Evolutionary conservation across 2,888 invertebrate genomes (phyloP).

Genomic region (Odontocolon sp.): DNA sequence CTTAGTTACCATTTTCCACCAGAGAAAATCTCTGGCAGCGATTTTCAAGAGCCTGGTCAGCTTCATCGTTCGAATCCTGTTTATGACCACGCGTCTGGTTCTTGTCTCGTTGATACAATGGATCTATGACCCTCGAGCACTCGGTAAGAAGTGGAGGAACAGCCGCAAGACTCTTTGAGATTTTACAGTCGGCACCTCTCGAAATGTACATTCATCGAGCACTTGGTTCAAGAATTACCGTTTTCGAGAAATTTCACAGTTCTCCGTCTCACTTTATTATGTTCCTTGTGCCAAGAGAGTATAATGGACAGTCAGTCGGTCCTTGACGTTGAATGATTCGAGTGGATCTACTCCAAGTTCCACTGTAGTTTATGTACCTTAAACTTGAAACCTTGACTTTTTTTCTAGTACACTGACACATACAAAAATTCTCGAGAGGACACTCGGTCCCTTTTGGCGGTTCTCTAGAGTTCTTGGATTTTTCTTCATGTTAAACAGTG

Average conservation of each 20-base stretch:
- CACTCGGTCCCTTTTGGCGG: not conserved
- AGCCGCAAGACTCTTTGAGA: conserved; percentile 25
- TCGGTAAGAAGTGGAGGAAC: conserved; percentile 12
- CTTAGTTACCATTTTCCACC: too few species aligned
- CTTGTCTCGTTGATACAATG: conserved; percentile 55
- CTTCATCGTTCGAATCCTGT: too few species aligned
- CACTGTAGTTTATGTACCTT: not conserved
- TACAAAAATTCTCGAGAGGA: not conserved
- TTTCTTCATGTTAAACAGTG: not conserved
- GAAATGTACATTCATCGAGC: conserved; percentile 26
- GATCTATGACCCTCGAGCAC: conserved; percentile 34
- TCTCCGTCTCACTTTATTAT: conserved; percentile 14
- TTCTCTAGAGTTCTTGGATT: not conserved
- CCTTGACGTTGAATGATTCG: conserved; percentile 20
- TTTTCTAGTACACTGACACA: not conserved
- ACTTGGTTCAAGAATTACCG: conserved; percentile 35
- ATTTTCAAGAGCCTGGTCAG: too few species aligned
- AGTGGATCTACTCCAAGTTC: conserved; percentile 17
- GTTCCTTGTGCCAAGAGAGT: conserved; percentile 26
- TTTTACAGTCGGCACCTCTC: conserved; percentile 39
- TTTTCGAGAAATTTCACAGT: conserved; percentile 50
- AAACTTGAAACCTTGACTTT: conserved; percentile 5
- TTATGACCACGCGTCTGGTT: conserved; percentile 50
- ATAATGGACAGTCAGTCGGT: conserved; percentile 23
- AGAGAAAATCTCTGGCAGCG: too few species aligned